Conservation (phyloP, 2,888 invertebrate genomes). For the Drosophila algonquin region DNA sequence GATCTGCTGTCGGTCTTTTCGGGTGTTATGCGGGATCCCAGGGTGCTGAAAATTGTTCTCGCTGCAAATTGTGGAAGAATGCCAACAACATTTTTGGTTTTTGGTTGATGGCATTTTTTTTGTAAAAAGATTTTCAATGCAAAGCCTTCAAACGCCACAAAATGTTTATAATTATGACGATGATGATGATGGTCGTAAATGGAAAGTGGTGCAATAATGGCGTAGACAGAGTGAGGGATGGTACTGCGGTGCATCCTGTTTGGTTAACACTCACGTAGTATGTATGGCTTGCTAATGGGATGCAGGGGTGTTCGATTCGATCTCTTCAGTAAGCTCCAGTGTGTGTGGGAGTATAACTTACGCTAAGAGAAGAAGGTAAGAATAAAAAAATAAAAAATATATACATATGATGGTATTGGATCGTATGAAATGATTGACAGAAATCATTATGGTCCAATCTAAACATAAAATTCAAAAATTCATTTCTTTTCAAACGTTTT, state of each 20-base stretch:
- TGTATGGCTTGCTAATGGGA: too few relatives aligned
- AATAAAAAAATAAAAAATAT: too few relatives aligned
- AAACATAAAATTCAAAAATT: neutral
- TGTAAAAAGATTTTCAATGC: slow-evolving; percentile 38
- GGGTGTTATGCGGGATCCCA: neutral
- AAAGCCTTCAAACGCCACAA: slow-evolving; percentile 27
- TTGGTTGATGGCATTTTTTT: slow-evolving; percentile 27
- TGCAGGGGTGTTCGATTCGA: too few relatives aligned
- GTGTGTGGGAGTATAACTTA: too few relatives aligned
- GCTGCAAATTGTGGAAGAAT: slow-evolving; percentile 35
- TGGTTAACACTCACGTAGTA: slow-evolving; percentile 26
- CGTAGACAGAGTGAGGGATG: neutral
- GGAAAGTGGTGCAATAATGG: neutral
- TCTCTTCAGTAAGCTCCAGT: too few relatives aligned
- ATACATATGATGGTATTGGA: too few relatives aligned
- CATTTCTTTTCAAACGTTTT: too few relatives aligned
- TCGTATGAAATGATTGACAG: too few relatives aligned
- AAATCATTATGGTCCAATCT: too few relatives aligned
- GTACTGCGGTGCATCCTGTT: slow-evolving; percentile 1
- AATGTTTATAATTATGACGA: slow-evolving; percentile 21
- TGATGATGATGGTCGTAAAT: slow-evolving; percentile 13
- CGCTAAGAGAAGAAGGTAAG: too few relatives aligned
- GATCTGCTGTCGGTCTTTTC: too few relatives aligned
- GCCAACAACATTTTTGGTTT: slow-evolving; percentile 38
- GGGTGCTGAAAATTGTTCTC: neutral